These are phyloP conservation scores for Brotogeris chrysoptera DNA, from an alignment of 2,797 vertebrate genomes.

Conservation along the genomic window DNA sequence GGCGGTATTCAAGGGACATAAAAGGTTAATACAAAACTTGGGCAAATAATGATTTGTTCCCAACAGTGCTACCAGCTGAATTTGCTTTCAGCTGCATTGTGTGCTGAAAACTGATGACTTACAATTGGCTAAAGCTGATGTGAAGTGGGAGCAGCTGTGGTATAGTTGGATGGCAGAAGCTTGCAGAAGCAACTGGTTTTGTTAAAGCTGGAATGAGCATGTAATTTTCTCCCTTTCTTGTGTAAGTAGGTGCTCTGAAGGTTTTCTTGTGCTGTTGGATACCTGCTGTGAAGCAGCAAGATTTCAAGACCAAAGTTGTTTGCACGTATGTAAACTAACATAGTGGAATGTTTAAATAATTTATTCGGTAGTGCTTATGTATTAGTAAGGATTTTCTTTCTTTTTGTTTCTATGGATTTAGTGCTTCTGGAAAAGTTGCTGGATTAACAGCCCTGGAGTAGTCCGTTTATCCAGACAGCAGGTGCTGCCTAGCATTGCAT, in stretches of 20 bases:
- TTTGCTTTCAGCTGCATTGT: constrained; percentile 25
- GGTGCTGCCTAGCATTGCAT: background rate
- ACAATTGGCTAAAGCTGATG: constrained; percentile 4
- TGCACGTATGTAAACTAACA: background rate
- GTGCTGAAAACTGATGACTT: constrained; percentile 59
- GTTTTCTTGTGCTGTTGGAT: background rate
- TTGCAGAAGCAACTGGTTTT: constrained; percentile 26
- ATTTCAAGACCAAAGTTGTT: background rate
- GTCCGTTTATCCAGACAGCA: background rate
- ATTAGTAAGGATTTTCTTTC: background rate
- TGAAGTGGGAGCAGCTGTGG: constrained; percentile 23
- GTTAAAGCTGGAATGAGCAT: constrained; percentile 14
- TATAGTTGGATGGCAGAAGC: constrained; percentile 9
- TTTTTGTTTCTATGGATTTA: background rate
- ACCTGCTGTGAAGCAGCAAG: background rate
- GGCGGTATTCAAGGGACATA: background rate
- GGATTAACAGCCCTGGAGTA: background rate
- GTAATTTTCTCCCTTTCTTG: background rate
- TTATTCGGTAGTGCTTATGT: background rate
- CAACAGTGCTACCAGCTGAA: constrained; percentile 8
- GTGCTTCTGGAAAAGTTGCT: background rate
- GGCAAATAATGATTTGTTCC: constrained; percentile 6
- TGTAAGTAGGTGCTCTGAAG: background rate
- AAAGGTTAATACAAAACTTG: constrained; percentile 37
- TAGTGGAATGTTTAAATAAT: background rate